Conservation (phyloP, 2,888 invertebrate genomes). For the Leptopilina syphax region DNA sequence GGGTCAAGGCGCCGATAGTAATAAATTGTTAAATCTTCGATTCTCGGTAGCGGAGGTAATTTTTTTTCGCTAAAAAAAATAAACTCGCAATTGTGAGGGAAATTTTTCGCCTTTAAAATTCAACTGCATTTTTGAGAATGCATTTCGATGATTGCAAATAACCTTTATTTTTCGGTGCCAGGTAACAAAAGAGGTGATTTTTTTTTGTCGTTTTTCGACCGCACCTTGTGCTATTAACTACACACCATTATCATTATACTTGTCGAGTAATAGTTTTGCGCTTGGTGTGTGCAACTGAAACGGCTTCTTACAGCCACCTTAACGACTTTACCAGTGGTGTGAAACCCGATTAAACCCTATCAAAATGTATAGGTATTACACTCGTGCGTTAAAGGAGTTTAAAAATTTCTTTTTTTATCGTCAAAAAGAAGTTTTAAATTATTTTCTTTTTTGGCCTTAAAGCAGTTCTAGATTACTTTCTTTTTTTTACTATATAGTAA, state of each 20-base stretch:
- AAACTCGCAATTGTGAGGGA: too few relatives aligned
- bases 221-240: conserved; percentile 43
- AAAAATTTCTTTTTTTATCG: not conserved
- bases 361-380: conserved; percentile 32
- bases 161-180: conserved; percentile 26
- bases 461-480: not conserved
- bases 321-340: conserved; percentile 47
- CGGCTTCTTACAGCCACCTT: conserved; percentile 52
- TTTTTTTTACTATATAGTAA: not conserved
- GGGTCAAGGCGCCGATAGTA: too few relatives aligned
- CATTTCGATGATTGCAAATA: not conserved
- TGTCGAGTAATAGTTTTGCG: conserved; percentile 53
- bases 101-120: too few relatives aligned
- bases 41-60: too few relatives aligned
- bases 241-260: conserved; percentile 56
- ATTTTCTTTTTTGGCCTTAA: not conserved
- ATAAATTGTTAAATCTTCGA: too few relatives aligned
- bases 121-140: too few relatives aligned
- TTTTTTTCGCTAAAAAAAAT: too few relatives aligned
- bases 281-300: conserved; percentile 49
- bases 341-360: conserved; percentile 52
- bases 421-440: too few relatives aligned
- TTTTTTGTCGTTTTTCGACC: conserved; percentile 49
- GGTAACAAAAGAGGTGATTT: conserved; percentile 50
- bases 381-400: conserved; percentile 29